Evolutionary conservation across 1,140 invertebrate genomes (phyloP).

Genomic region (Trialeurodes vaporariorum): DNA sequence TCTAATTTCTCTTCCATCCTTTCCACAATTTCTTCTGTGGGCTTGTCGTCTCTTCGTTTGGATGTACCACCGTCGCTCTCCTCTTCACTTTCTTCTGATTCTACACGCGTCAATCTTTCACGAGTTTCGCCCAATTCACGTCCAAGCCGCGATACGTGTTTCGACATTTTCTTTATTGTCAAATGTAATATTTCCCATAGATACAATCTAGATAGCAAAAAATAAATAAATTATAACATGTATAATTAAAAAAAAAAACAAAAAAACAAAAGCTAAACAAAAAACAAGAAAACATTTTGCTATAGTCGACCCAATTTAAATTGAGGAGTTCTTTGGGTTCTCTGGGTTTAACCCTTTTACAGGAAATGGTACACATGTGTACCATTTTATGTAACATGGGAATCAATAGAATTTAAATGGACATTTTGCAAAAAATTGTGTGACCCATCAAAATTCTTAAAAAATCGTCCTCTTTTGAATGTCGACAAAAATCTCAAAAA

Average conservation of each 20-base stretch:
- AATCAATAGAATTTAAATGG: too few relatives aligned
- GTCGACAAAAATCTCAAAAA: too few relatives aligned
- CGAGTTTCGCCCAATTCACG: slow-evolving; percentile 73
- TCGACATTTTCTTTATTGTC: slow-evolving; percentile 93
- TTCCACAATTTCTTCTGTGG: slow-evolving; percentile 79
- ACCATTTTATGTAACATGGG: too few relatives aligned
- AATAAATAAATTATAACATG: not conserved
- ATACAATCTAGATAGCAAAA: slow-evolving; percentile 50
- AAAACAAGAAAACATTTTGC: slow-evolving; percentile 6
- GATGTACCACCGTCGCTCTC: slow-evolving; percentile 38
- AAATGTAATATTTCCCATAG: slow-evolving; percentile 96
- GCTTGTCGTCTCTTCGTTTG: slow-evolving; percentile 49
- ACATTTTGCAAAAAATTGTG: too few relatives aligned
- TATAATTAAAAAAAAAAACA: too few relatives aligned
- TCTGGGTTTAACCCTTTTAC: not conserved
- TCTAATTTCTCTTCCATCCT: slow-evolving; percentile 92
- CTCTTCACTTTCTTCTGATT: slow-evolving; percentile 57
- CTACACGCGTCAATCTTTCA: slow-evolving; percentile 65
- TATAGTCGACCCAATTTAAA: not conserved
- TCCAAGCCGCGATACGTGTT: slow-evolving; percentile 79
- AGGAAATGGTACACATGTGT: too few relatives aligned
- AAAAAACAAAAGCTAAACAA: slow-evolving; percentile 4
- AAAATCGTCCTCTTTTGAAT: too few relatives aligned
- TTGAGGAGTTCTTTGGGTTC: slow-evolving; percentile 5
- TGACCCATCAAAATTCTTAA: too few relatives aligned